A percentile compares a stretch with the other conserved stretches of the same genome.
These are phyloP conservation scores for Apocheima hispidaria DNA, from an alignment of 2,888 invertebrate species.

Conservation along the genomic window DNA sequence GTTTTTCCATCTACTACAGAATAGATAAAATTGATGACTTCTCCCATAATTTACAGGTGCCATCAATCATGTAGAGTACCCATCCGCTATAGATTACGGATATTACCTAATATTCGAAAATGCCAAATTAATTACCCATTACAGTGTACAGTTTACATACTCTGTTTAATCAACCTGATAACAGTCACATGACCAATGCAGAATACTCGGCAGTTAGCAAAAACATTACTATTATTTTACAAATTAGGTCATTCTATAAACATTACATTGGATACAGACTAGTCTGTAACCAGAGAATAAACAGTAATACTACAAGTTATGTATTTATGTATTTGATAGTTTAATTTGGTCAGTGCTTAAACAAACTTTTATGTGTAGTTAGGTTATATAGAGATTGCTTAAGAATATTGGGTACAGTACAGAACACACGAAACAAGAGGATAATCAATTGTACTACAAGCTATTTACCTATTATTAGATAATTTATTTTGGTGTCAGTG, in stretches of 20 bases:
- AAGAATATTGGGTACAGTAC: too few relatives aligned
- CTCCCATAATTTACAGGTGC: not conserved
- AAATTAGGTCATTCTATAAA: not conserved
- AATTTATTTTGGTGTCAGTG: too few relatives aligned
- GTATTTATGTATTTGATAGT: too few relatives aligned
- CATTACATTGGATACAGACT: too few relatives aligned
- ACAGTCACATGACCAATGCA: slow-evolving; percentile 28
- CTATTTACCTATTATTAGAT: too few relatives aligned
- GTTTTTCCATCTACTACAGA: not conserved
- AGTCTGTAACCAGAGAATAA: too few relatives aligned
- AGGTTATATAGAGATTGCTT: too few relatives aligned
- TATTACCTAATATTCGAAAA: not conserved
- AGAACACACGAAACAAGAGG: too few relatives aligned
- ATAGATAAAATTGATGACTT: not conserved
- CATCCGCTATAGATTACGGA: not conserved
- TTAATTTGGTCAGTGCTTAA: too few relatives aligned
- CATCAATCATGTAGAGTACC: not conserved
- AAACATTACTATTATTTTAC: slow-evolving; percentile 7
- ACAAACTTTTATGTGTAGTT: too few relatives aligned
- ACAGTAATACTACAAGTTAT: too few relatives aligned
- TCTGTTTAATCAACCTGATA: slow-evolving; percentile 28
- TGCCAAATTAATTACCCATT: not conserved
- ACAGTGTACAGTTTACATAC: slow-evolving; percentile 7
- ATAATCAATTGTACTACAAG: too few relatives aligned
- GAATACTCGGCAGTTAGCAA: slow-evolving; percentile 1